These are phyloP conservation scores for Mantis religiosa DNA, from an alignment of 2,888 invertebrate species.

Conservation along the genomic window DNA sequence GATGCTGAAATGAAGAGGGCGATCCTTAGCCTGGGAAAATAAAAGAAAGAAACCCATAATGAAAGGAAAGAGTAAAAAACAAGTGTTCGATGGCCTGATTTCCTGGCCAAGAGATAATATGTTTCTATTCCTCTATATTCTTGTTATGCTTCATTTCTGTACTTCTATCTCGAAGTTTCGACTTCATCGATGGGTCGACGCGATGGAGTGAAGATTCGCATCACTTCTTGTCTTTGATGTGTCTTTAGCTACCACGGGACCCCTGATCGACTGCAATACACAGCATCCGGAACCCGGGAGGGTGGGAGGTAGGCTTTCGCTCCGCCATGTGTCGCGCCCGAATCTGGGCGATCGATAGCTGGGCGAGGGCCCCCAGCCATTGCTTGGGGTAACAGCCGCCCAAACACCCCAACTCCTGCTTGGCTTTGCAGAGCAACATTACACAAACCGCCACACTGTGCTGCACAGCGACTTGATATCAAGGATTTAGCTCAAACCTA, in stretches of 20 bases:
- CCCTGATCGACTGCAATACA: conserved; percentile 1
- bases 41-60: too few species aligned
- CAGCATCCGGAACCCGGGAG: conserved; percentile 6
- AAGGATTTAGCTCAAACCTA: conserved; percentile 13
- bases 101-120: too few species aligned
- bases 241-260: neutral
- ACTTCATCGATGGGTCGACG: neutral
- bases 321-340: neutral
- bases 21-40: too few species aligned
- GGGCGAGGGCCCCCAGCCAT: neutral
- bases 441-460: neutral
- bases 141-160: too few species aligned
- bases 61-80: too few species aligned
- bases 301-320: neutral
- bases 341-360: conserved; percentile 12
- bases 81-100: too few species aligned
- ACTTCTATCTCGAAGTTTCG: neutral
- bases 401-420: neutral
- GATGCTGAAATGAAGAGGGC: too few species aligned
- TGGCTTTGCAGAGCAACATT: neutral
- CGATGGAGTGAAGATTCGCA: neutral
- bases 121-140: too few species aligned
- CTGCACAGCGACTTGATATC: conserved; percentile 13
- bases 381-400: neutral
- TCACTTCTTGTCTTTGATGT: neutral